Evolutionary conservation across 2,797 vertebrate species (phyloP).

Genomic region (Vireo griseus): DNA sequence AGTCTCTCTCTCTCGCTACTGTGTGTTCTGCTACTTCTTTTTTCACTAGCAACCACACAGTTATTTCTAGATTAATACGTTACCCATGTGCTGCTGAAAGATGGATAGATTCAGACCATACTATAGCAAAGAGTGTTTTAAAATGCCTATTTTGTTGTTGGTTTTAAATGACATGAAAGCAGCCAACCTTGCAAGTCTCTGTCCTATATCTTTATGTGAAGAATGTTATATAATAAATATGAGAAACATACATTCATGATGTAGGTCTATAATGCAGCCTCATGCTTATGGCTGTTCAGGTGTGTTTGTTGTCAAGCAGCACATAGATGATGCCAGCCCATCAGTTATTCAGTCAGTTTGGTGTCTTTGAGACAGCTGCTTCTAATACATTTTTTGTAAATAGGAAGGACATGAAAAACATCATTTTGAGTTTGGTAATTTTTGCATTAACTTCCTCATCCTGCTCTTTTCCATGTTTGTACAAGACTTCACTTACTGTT

Average conservation of each 20-base stretch:
- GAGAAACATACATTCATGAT: background rate
- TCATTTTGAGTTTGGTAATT: background rate
- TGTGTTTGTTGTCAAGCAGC: background rate
- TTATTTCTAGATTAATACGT: constrained; percentile 9
- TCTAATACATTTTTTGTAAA: background rate
- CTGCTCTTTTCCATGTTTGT: background rate
- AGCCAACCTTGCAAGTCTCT: background rate
- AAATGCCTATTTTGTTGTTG: background rate
- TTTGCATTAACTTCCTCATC: background rate
- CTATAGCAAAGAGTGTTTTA: background rate
- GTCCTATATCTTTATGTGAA: background rate
- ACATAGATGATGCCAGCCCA: background rate
- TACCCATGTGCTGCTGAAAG: background rate
- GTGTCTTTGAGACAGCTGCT: background rate
- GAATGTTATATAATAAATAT: background rate
- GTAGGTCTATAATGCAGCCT: background rate
- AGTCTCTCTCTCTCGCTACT: background rate
- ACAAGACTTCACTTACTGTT: background rate
- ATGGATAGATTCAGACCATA: background rate
- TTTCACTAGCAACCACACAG: background rate
- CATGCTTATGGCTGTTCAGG: background rate
- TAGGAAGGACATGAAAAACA: background rate
- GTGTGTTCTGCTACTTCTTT: background rate
- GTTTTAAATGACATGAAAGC: background rate
- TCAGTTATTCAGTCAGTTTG: background rate